A percentile compares a stretch with the other conserved stretches of the same genome.
These are phyloP conservation scores for Ciconia stormi DNA, from an alignment of 2,113 vertebrate species.

Conservation along the genomic window DNA sequence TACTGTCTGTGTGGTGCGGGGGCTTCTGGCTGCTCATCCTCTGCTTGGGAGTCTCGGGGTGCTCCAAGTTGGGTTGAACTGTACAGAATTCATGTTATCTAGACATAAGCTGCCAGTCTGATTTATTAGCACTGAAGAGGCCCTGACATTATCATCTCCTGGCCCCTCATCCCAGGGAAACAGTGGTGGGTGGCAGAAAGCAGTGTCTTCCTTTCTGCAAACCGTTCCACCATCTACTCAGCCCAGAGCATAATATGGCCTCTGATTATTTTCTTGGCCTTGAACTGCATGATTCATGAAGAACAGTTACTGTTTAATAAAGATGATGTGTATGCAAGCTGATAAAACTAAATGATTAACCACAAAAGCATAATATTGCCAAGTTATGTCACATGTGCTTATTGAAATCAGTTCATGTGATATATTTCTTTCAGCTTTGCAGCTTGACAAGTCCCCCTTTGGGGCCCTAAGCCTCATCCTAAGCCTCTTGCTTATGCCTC, in stretches of 20 bases:
- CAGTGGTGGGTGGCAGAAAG: background rate
- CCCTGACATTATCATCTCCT: background rate
- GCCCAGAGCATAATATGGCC: background rate
- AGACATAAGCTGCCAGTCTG: background rate
- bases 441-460: background rate
- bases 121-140: background rate
- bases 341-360: constrained; percentile 47
- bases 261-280: constrained; percentile 41
- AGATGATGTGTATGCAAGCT: background rate
- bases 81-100: background rate
- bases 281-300: background rate
- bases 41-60: background rate
- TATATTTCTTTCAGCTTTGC: background rate
- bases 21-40: background rate
- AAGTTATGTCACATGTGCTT: constrained; percentile 4
- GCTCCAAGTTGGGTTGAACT: background rate
- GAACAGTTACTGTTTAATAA: constrained; percentile 34
- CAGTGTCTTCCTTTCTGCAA: background rate
- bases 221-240: background rate
- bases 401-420: background rate
- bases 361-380: background rate
- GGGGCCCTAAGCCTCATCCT: background rate
- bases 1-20: background rate
- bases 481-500: background rate
- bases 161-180: background rate